Conservation (phyloP, 2,113 vertebrate genomes). For the Oostethus manadensis region DNA sequence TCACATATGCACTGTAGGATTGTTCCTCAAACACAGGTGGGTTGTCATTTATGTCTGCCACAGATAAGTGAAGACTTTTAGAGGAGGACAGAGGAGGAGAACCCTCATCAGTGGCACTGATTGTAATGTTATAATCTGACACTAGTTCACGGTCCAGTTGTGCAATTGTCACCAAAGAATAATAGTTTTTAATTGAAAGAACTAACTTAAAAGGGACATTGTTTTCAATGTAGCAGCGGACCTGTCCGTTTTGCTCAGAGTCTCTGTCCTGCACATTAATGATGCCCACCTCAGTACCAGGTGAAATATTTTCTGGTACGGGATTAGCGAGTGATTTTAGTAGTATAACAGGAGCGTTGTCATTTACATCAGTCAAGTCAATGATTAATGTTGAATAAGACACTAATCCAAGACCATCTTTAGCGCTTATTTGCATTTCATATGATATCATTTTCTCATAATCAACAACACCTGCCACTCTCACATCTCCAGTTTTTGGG, state of each 20-base stretch:
- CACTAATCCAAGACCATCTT: constrained; percentile 64
- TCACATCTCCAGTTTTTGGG: constrained; percentile 63
- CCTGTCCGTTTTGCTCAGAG: constrained; percentile 47
- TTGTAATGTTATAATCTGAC: constrained; percentile 56
- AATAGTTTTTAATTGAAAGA: constrained; percentile 55
- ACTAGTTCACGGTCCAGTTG: constrained; percentile 52
- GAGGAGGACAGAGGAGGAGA: constrained; percentile 49
- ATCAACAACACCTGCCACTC: constrained; percentile 59
- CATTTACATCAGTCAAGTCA: constrained; percentile 71
- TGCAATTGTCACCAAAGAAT: constrained; percentile 46
- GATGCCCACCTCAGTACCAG: constrained; percentile 66
- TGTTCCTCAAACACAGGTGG: constrained; percentile 50
- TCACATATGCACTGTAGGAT: constrained; percentile 47
- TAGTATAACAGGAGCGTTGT: constrained; percentile 69
- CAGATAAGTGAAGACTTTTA: constrained; percentile 40
- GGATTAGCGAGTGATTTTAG: constrained; percentile 64
- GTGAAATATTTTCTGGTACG: constrained; percentile 55
- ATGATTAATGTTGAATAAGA: constrained; percentile 64
- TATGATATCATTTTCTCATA: constrained; percentile 63
- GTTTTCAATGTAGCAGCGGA: constrained; percentile 49
- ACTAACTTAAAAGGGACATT: constrained; percentile 49
- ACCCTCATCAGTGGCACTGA: constrained; percentile 55
- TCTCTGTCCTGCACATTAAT: constrained; percentile 62
- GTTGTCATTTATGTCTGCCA: constrained; percentile 60
- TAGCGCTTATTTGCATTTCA: constrained; percentile 74